Conservation (phyloP, 2,113 vertebrate species). For the Podiceps cristatus region DNA sequence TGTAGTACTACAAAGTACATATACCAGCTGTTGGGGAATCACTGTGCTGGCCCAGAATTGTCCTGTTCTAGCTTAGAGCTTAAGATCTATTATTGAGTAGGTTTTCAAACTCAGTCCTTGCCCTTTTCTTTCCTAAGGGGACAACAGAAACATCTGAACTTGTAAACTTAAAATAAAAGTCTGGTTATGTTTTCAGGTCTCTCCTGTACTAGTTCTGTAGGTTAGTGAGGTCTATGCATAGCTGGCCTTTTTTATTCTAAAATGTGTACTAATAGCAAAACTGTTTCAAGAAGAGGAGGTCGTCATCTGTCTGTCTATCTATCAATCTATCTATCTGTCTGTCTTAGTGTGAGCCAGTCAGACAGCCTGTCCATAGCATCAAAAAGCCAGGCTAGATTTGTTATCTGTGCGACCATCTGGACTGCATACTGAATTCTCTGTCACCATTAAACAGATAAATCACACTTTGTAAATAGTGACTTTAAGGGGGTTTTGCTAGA, state of each 20-base stretch:
- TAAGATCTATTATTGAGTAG: constrained; percentile 63
- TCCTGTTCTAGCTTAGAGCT: constrained; percentile 32
- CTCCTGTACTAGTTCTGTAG: background rate
- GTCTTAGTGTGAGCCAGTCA: background rate
- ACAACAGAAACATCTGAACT: constrained; percentile 26
- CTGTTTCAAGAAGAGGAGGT: background rate
- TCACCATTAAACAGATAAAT: constrained; percentile 51
- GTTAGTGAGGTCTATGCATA: background rate
- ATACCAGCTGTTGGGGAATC: constrained; percentile 50
- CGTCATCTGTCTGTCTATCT: background rate
- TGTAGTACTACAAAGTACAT: constrained; percentile 18
- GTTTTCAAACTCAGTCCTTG: background rate
- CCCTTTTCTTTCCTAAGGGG: constrained; percentile 47
- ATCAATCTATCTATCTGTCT: background rate
- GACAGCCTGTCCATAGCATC: constrained; percentile 18
- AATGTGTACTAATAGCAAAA: background rate
- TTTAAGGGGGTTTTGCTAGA: background rate
- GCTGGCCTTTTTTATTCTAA: background rate
- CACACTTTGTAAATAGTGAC: constrained; percentile 36
- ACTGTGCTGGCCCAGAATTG: constrained; percentile 1
- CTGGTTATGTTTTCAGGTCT: background rate
- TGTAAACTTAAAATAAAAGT: constrained; percentile 8
- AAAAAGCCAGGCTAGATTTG: constrained; percentile 31
- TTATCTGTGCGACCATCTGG: constrained; percentile 3
- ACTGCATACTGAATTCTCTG: constrained; percentile 32